Evolutionary conservation across 2,113 vertebrate species (phyloP).

Genomic region (Takifugu bimaculatus): DNA sequence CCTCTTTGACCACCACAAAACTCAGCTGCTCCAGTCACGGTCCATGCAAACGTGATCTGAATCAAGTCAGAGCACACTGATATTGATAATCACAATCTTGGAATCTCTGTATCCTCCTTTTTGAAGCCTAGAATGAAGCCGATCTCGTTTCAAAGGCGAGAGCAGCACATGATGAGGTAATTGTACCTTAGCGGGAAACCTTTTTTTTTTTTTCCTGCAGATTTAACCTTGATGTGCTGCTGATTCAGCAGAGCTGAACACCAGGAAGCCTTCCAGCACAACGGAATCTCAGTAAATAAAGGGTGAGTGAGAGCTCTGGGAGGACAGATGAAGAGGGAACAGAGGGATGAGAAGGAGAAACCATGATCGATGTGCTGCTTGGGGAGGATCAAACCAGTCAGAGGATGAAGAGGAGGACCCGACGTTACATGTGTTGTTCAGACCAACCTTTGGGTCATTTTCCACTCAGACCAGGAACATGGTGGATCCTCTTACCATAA

Average conservation of each 20-base stretch:
- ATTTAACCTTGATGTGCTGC: conserved; percentile 62
- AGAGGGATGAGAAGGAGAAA: conserved; percentile 4
- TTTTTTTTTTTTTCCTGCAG: conserved; percentile 36
- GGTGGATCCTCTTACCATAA: conserved; percentile 48
- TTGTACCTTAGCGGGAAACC: conserved; percentile 26
- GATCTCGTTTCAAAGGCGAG: no score
- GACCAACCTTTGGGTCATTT: conserved; percentile 30
- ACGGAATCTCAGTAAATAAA: conserved; percentile 7
- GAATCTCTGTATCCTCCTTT: neutral
- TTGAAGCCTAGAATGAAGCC: no score
- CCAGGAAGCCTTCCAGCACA: conserved; percentile 20
- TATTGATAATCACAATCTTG: neutral
- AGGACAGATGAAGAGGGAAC: conserved; percentile 12
- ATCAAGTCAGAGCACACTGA: neutral
- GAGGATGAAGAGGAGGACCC: conserved; percentile 3
- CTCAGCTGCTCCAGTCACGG: neutral
- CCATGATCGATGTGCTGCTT: neutral
- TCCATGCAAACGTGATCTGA: neutral
- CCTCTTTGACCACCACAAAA: conserved; percentile 7
- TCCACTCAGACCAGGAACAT: conserved; percentile 27
- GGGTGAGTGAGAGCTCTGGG: conserved; percentile 1
- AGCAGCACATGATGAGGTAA: conserved; percentile 5
- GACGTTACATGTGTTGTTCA: conserved; percentile 37
- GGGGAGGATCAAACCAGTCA: conserved; percentile 2
- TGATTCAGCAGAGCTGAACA: conserved; percentile 58